Conservation (phyloP, 2,113 vertebrate genomes). For the Gavia stellata region DNA sequence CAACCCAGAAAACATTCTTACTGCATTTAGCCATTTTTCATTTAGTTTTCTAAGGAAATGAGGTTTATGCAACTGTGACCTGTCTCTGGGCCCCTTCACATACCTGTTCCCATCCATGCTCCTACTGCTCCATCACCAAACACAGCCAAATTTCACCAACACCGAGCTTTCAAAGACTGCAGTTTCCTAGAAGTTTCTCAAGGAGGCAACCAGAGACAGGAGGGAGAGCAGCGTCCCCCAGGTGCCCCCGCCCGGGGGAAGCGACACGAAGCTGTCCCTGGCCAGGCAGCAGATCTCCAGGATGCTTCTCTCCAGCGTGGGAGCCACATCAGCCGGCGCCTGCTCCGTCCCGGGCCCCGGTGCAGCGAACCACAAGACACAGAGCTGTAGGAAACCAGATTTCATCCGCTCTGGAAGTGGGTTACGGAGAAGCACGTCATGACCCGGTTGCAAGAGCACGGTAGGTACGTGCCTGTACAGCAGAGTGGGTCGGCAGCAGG, state of each 20-base stretch:
- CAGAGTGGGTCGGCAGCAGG: fast-evolving
- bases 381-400: background rate
- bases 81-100: background rate
- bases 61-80: background rate
- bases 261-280: fast-evolving
- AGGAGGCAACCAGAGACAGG: background rate
- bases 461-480: fast-evolving
- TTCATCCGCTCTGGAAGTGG: background rate
- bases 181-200: background rate
- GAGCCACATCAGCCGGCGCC: fast-evolving
- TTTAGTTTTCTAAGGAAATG: background rate
- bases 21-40: background rate
- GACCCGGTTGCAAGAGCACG: fast-evolving
- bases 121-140: background rate
- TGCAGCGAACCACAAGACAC: background rate
- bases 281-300: background rate
- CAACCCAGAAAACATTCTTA: background rate
- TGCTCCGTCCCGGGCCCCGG: background rate
- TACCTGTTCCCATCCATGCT: background rate
- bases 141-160: background rate
- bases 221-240: fast-evolving
- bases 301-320: fast-evolving
- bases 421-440: background rate
- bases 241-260: fast-evolving
- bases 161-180: background rate